Evolutionary conservation across 2,797 vertebrate species (phyloP), one percentile per base, ranked within the genome.

Genomic region (Paramormyrops hopkinsi): DNA sequence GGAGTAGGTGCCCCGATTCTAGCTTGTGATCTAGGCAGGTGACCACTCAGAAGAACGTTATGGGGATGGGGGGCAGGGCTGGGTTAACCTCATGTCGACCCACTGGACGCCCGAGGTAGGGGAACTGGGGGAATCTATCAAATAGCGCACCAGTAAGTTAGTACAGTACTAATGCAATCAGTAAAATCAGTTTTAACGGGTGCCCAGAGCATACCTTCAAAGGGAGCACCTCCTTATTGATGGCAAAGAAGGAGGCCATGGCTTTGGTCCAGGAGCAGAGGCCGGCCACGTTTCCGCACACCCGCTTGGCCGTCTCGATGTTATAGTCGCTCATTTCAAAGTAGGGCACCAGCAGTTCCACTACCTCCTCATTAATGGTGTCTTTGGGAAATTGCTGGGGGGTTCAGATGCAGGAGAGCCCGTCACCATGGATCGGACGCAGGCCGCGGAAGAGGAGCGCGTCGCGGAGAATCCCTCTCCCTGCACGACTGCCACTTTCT

Each of bases 201-300:
- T n/a, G 46, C 51, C 29, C 19, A n/a, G 6, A 33, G 9, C 44
- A 82, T 94, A 99, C 98, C 97, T 99, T 99, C 92, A 99, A 94
- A 88, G 99, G 99, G 62, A 99, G 94, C 79, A 99, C 98, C 93
- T 99, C 99, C 93, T 97, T 99, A 94, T 99, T 99, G 92, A 98
- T 97, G 83, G 98, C 96, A 93, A 98, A 99, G 94, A 99, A 99
- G 2, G 97, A 93, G 1, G 97, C 97, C 98, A 99, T 99, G 50
- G 98, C 97, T 95, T 98, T 98, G 4, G 98, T 99, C 98, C 98
- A 99, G 6, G 98, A 98, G 88, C 97, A 98, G 88, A 99, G 97
- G 33, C 98, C 98, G 0, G 98, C 97, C 90, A 99, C 97, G 41
- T 99, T 99, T 25, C 98, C 98, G 90, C 98, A 99, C 0, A 98